phyloP scores from a whole-genome alignment of 2,113 vertebrate species.

The Gnathonemus echidnorhynchus region DNA sequence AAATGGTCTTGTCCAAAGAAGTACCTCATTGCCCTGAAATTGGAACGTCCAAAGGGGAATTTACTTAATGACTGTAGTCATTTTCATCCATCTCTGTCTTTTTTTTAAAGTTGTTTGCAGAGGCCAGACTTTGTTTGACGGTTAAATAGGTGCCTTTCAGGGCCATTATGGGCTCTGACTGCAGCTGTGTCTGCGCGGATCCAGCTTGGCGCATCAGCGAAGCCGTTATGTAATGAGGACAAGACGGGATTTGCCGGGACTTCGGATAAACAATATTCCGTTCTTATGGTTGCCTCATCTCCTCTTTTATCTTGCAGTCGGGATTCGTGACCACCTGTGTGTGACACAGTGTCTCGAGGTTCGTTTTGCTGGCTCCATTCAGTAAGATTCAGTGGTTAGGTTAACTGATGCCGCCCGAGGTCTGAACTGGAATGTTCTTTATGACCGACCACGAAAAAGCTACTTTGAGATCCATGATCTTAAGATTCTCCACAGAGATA shows the following conservation, averaged over 20 bases:
- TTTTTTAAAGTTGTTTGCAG: not conserved
- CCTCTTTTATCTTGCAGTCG: not conserved
- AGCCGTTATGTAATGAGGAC: not conserved
- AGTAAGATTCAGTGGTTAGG: not conserved
- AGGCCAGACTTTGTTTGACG: not conserved
- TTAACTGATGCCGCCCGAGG: slow-evolving; percentile 15
- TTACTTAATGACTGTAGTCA: not conserved
- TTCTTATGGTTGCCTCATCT: not conserved
- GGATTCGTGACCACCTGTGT: not conserved
- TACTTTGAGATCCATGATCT: not conserved
- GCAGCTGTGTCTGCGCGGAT: not conserved
- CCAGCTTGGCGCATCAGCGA: not conserved
- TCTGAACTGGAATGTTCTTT: slow-evolving; percentile 26
- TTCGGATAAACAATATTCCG: not conserved
- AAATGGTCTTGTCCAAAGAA: not conserved
- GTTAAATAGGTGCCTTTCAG: not conserved
- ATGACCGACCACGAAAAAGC: not conserved
- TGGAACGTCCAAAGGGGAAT: not conserved
- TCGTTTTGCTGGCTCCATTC: not conserved
- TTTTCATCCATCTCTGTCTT: not conserved
- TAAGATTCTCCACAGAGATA: not conserved
- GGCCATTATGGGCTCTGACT: not conserved
- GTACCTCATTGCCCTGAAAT: not conserved
- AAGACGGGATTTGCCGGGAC: not conserved
- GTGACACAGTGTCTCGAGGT: not conserved